Percentiles rank a stretch among this genome's conserved stretches.
Evolutionary conservation across 2,797 vertebrate species (phyloP).

Genomic region (Spinibarbus caldwelli): DNA sequence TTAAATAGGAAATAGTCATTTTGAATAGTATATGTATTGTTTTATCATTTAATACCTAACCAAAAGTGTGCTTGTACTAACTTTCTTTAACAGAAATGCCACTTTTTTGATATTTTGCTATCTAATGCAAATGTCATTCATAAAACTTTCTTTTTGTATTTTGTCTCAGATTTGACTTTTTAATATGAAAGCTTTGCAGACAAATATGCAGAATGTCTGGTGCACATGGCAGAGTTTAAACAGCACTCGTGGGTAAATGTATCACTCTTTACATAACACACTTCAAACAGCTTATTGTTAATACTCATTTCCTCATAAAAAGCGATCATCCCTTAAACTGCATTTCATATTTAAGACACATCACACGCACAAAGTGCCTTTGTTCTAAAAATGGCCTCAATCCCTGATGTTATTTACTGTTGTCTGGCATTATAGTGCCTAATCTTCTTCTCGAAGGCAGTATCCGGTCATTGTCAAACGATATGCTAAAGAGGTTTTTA

Average conservation of each 20-base stretch:
- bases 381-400: constrained; percentile 51
- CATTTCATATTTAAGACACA: constrained; percentile 54
- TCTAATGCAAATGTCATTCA: neutral
- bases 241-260: constrained; percentile 49
- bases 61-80: neutral
- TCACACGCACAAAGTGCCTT: constrained; percentile 50
- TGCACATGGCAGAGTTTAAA: constrained; percentile 54
- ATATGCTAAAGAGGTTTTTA: constrained; percentile 59
- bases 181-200: neutral
- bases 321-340: constrained; percentile 60
- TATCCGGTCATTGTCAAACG: constrained; percentile 56
- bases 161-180: neutral
- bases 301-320: constrained; percentile 53
- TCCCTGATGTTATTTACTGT: constrained; percentile 64
- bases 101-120: neutral
- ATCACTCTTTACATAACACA: constrained; percentile 52
- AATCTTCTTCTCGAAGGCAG: constrained; percentile 61
- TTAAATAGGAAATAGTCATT: neutral
- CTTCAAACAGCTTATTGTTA: constrained; percentile 57
- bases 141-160: neutral
- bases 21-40: neutral
- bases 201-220: constrained; percentile 14
- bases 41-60: neutral
- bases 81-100: neutral
- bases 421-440: constrained; percentile 51